Base-by-base conservation (phyloP, 2,797 vertebrate species). In the Sylvilagus floridanus region DNA sequence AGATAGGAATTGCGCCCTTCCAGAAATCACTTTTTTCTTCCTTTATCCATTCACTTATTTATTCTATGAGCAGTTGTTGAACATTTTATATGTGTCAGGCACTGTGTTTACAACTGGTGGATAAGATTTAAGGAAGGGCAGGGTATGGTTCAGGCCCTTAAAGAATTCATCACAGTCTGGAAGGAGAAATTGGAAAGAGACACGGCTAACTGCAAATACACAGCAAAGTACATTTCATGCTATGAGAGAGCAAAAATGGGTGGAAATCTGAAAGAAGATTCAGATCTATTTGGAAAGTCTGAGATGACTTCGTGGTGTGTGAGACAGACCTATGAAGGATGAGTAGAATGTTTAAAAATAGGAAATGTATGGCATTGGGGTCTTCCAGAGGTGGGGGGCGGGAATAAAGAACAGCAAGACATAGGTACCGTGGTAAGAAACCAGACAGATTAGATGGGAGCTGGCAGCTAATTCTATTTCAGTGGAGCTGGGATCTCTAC, bases 131-230 rank as follows among this genome's bases (percentile, higher is more conserved):
- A 84, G 52, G n/a, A 92, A 84, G 26, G 21, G 3, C 4, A 82
- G 21, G 16, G 71, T 9, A 35, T 75, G 24, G 35, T 52, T 17
- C n/a, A 76, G 30, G 10, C 2, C 30, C 57, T 93, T 28, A 81
- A 85, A 69, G 37, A 96, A 91, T 76, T 75, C 12, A 72, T 57
- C 32, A 57, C 12, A 84, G 13, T 66, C 76, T 81, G 79, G 24
- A 93, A 57, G 42, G 30, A 92, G 42, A 91, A 93, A 87, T 11
- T 93, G 66, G 13, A 94, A 96, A 92, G 19, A 91, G 35, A 77
- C 24, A 84, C 73, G 79, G 4, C 47, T 95, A 83, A 66, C 16
- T 86, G 32, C 68, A 92, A 68, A 88, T 88, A 87, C 14, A 84
- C 19, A 60, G 47, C 13, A 92, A 89, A 95, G 42, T 75, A 82